Evolutionary conservation across 2,797 vertebrate species (phyloP), one percentile per base, ranked within the genome.

Genomic region (Anniella stebbinsi): DNA sequence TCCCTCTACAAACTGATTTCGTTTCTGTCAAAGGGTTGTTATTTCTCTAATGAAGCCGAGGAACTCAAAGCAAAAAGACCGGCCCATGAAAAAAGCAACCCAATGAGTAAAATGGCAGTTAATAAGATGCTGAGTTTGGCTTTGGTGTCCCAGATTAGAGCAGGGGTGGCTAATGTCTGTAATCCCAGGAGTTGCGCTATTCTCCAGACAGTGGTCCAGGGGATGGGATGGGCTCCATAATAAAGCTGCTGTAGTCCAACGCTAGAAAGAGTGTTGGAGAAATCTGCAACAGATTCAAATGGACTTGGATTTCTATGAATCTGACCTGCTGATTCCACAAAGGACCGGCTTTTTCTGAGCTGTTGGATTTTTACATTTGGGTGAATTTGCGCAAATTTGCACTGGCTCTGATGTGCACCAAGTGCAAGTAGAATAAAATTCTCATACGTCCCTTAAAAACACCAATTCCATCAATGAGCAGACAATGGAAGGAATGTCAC

Each of bases 11-110:
- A 73, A 82, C 69, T 75, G 69, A 76, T 82, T 87, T 90, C 51
- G 54, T 82, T 76, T 81, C 84, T 87, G 41, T 81, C 89, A 87
- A 75, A 77, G 45, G 36, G 66, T 81, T 87, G 41, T 38, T 87
- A 76, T 87, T 87, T 75, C 78, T 87, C 85, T 90, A 83, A 82
- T 82, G 41, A 84, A 78, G 48, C 88, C 18, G 66, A 85, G 63
- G 18, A 90, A 83, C 80, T 73, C 75, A 88, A 66, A 83, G 70
- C 70, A 63, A 90, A 90, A 75, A 51, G 48, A 70, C 69, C 85
- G 83, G 51, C 30, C 75, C 83, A 63, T 86, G 41, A 80, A 80
- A 86, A 66, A 89, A 45, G 38, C 76, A 73, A 54, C n/a, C 38
- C 57, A 90, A 82, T 66, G 45, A 83, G 60, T 54, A 87, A 90